Conservation (phyloP, 1,140 invertebrate genomes). For the Paraescarpia echinospica region DNA sequence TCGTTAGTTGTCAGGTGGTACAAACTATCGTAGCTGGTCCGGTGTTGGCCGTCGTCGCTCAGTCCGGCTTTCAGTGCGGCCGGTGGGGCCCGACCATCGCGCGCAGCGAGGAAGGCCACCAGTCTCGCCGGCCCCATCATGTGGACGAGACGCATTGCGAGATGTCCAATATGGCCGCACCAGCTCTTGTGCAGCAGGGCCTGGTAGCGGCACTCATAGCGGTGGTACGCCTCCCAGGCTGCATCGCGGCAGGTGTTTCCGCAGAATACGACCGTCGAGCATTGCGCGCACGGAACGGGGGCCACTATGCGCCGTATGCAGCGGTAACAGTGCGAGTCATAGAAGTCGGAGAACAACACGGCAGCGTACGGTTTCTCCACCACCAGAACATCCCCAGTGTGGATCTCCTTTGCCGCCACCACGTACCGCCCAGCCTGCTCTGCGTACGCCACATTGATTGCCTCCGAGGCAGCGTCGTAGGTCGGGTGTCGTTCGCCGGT, state of each 20-base stretch:
- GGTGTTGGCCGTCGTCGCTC: conserved; percentile 47
- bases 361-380: conserved; percentile 75
- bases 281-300: conserved; percentile 74
- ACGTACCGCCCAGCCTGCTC: conserved; percentile 66
- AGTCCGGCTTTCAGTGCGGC: conserved; percentile 34
- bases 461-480: conserved; percentile 32
- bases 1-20: conserved; percentile 76
- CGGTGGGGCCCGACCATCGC: not conserved
- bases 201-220: conserved; percentile 77
- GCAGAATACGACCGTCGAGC: conserved; percentile 69
- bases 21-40: conserved; percentile 68
- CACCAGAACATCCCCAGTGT: conserved; percentile 75
- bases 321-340: conserved; percentile 76
- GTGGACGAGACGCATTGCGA: conserved; percentile 76
- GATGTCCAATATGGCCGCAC: conserved; percentile 73
- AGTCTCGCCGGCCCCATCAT: conserved; percentile 6
- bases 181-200: conserved; percentile 70
- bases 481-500: not conserved
- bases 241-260: conserved; percentile 71
- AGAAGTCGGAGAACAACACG: conserved; percentile 69
- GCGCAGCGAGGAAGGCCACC: conserved; percentile 9
- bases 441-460: conserved; percentile 41
- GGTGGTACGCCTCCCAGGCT: conserved; percentile 73
- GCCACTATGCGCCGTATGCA: conserved; percentile 71
- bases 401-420: conserved; percentile 72